A percentile compares a stretch with the other conserved stretches of the same genome.
These are phyloP conservation scores for Parasteatoda lunata DNA, from an alignment of 2,888 invertebrate genomes.

Conservation along the genomic window DNA sequence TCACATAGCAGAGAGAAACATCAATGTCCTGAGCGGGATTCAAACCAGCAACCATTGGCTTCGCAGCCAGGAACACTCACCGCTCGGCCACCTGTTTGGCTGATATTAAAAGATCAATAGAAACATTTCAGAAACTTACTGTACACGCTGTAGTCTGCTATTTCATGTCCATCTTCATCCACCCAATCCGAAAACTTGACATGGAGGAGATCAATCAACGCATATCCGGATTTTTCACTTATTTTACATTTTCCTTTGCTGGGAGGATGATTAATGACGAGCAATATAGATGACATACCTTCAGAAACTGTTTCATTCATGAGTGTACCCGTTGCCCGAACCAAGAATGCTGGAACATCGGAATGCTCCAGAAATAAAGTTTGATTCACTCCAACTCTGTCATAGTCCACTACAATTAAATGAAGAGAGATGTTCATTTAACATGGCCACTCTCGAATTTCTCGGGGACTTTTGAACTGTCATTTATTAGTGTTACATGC, in stretches of 20 bases:
- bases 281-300: constrained; percentile 67
- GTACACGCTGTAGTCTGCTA: constrained; percentile 68
- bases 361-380: constrained; percentile 43
- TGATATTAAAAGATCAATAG: too few relatives aligned
- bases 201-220: constrained; percentile 68
- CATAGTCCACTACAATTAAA: constrained; percentile 37
- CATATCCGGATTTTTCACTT: constrained; percentile 42
- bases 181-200: constrained; percentile 69
- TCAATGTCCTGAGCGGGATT: too few relatives aligned
- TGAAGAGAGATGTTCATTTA: too few relatives aligned
- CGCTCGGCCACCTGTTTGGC: too few relatives aligned
- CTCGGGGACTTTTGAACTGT: too few relatives aligned
- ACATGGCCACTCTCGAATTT: too few relatives aligned
- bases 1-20: too few relatives aligned
- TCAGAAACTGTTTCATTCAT: constrained; percentile 21
- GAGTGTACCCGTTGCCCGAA: constrained; percentile 28
- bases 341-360: constrained; percentile 36
- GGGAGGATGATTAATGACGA: constrained; percentile 70
- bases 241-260: constrained; percentile 66
- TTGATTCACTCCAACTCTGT: constrained; percentile 53
- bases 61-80: too few relatives aligned
- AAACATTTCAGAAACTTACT: constrained; percentile 35
- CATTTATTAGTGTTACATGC: too few relatives aligned
- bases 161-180: constrained; percentile 69
- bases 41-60: too few relatives aligned